These are phyloP conservation scores for Neolamprologus hecqui DNA, from an alignment of 2,113 vertebrate species.

Conservation along the genomic window DNA sequence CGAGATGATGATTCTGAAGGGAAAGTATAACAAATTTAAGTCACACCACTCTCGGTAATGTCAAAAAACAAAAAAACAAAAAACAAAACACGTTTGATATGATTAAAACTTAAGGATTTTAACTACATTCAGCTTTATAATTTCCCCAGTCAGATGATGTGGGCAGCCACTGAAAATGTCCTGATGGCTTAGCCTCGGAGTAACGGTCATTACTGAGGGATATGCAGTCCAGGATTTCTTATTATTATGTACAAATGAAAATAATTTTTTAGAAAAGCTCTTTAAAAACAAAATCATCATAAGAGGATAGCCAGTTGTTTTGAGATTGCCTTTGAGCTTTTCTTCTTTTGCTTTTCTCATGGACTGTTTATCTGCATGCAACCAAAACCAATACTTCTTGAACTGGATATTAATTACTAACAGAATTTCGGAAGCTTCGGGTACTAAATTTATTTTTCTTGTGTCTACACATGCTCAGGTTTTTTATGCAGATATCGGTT, in stretches of 20 bases:
- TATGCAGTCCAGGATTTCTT: neutral
- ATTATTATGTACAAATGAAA: neutral
- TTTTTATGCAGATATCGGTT: neutral
- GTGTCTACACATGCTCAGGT: neutral
- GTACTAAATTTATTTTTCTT: neutral
- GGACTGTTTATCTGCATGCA: neutral
- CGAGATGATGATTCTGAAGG: neutral
- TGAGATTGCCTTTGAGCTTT: neutral
- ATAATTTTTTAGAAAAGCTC: neutral
- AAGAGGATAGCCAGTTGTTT: neutral
- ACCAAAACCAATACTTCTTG: neutral
- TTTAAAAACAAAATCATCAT: neutral
- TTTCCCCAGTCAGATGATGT: neutral
- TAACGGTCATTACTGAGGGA: neutral
- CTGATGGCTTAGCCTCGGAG: neutral
- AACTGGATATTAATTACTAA: neutral
- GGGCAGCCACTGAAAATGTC: neutral
- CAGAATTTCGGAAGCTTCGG: accelerated
- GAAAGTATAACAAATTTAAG: neutral
- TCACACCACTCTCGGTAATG: accelerated
- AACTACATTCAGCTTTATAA: neutral
- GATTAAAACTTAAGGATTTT: neutral
- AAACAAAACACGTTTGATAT: accelerated
- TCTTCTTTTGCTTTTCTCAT: neutral
- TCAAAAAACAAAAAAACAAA: neutral